Evolutionary conservation across 2,888 invertebrate species (phyloP).

Genomic region (Acleris laterana): DNA sequence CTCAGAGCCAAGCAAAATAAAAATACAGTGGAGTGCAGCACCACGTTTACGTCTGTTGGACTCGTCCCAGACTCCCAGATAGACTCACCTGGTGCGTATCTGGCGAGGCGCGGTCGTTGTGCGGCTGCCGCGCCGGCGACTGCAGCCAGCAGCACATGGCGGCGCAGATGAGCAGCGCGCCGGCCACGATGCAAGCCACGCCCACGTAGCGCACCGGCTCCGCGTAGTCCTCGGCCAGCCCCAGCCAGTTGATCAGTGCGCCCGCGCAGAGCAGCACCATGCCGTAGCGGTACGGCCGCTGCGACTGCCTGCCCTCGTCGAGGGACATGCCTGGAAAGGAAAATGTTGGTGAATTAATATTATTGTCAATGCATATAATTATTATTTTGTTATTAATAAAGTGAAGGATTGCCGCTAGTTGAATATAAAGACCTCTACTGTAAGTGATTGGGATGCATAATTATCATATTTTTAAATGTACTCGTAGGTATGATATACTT

Average conservation of each 20-base stretch:
- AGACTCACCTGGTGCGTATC: conserved; percentile 77
- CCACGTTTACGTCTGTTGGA: neutral
- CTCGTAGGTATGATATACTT: no score
- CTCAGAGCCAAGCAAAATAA: no score
- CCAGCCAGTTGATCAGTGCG: conserved; percentile 90
- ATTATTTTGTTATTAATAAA: no score
- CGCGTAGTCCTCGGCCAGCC: conserved; percentile 88
- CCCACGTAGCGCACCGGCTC: conserved; percentile 89
- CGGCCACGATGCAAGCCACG: conserved; percentile 89
- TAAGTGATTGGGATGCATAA: no score
- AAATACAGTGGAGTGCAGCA: no score
- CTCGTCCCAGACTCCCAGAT: neutral
- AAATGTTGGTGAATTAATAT: no score
- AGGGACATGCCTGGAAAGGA: conserved; percentile 85
- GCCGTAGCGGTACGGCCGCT: conserved; percentile 89
- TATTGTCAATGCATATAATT: no score
- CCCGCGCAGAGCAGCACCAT: conserved; percentile 89
- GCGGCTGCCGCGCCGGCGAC: conserved; percentile 77
- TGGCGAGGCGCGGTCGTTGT: conserved; percentile 70
- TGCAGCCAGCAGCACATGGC: conserved; percentile 91
- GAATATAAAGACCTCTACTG: no score
- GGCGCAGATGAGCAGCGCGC: conserved; percentile 88
- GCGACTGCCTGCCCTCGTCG: conserved; percentile 87
- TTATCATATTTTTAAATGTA: no score
- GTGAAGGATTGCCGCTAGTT: no score